Base-by-base conservation (phyloP, 2,113 vertebrate genomes). In the Hepsetus odoe region DNA sequence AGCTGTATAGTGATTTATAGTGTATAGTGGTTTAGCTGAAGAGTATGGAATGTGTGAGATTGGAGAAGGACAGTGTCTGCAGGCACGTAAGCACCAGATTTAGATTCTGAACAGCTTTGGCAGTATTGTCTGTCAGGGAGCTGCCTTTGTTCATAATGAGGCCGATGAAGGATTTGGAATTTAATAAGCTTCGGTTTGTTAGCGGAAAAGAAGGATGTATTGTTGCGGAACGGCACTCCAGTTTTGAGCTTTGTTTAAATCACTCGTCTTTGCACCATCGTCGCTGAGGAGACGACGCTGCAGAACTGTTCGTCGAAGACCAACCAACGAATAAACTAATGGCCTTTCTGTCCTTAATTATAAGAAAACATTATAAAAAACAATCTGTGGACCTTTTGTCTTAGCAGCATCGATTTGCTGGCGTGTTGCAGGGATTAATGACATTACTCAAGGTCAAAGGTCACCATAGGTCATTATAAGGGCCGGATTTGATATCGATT, bases 71-170 rank as follows among this genome's bases (percentile, higher is more conserved):
- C 30, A 18, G 59, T 33, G 11, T 33, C 30, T 33, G 14, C 30
- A 33, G 59, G 59, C 59, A 9, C 4, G 58, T 16, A 16, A 33
- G 28, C 0, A 16, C 30, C 59, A 62, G 59, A 33, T 62, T 33
- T 62, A 14, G 30, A 7, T 14, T 33, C 49, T n/a, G 49, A 53
- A 53, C 18, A 53, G 20, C 49, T 53, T 16, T 22, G 49, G 28
- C 18, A 33, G 28, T 11, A 30, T 61, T 62, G 32, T 62, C 30
- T 35, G 59, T 64, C 16, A 20, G 32, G 22, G 49, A 53, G 49
- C 49, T 16, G 49, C 49, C 59, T 64, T 64, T 32, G 59, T 16
- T 64, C 30, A 35, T 64, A 64, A 64, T 35, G 32, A 64, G 59
- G 59, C 30, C 16, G 20, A 35, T 18, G 30, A 35, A 35, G 59